Evolutionary conservation across 2,797 vertebrate species (phyloP).

Genomic region (Sandelia bainsii): DNA sequence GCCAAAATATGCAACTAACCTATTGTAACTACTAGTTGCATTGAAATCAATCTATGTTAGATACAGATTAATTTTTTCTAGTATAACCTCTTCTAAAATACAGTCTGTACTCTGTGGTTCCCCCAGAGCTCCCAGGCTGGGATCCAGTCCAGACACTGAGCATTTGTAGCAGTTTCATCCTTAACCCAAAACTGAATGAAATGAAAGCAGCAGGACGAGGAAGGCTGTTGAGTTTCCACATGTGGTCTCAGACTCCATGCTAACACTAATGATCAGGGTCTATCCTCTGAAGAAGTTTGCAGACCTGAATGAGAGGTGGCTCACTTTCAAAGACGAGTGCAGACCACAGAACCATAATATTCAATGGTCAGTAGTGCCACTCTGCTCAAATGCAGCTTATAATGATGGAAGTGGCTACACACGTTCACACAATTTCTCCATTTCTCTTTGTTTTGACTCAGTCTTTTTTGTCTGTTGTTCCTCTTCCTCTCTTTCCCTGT

Average conservation of each 20-base stretch:
- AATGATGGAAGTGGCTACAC: slow-evolving; percentile 6
- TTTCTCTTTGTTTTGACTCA: slow-evolving; percentile 18
- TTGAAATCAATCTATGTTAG: neutral
- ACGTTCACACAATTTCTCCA: slow-evolving; percentile 2
- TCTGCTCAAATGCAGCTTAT: slow-evolving; percentile 39
- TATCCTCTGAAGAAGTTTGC: slow-evolving; percentile 38
- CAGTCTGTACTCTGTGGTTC: neutral
- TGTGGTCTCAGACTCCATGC: slow-evolving; percentile 60
- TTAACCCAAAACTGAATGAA: slow-evolving; percentile 35
- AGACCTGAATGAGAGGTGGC: slow-evolving; percentile 32
- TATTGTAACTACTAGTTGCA: neutral
- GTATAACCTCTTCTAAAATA: neutral
- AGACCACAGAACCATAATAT: slow-evolving; percentile 38
- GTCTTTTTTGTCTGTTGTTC: slow-evolving; percentile 36
- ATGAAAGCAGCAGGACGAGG: slow-evolving; percentile 54
- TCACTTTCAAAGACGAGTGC: slow-evolving; percentile 25
- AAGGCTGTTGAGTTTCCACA: slow-evolving; percentile 65
- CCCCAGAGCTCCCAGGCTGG: slow-evolving; percentile 7
- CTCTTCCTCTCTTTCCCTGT: slow-evolving; percentile 42
- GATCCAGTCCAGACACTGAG: slow-evolving; percentile 9
- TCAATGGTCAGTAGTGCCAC: slow-evolving; percentile 32
- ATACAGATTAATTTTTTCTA: too few species aligned
- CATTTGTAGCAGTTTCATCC: slow-evolving; percentile 5
- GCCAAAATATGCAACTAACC: slow-evolving; percentile 15
- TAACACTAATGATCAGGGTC: slow-evolving; percentile 53